phyloP scores from a whole-genome alignment of 2,888 invertebrate genomes.

The Drosophila prolongata region DNA sequence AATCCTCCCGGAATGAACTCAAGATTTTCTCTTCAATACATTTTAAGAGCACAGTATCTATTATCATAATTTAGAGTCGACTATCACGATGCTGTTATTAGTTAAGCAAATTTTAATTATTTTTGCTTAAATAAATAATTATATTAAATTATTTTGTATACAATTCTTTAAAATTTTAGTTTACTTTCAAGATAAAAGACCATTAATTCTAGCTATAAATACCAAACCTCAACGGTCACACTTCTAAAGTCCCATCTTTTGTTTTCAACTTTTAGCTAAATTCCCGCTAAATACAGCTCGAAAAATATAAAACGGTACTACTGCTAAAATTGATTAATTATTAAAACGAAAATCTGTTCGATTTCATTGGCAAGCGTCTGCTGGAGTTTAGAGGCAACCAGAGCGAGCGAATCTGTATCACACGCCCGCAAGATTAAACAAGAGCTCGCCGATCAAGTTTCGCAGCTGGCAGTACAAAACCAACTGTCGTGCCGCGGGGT shows the following conservation, averaged over 20 bases:
- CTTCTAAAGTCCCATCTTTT: neutral
- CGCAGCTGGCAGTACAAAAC: constrained; percentile 4
- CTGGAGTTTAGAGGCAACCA: neutral
- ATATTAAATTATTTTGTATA: no score
- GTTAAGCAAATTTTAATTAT: no score
- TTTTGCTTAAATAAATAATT: no score
- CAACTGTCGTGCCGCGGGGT: constrained; percentile 21
- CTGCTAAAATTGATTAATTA: constrained; percentile 7
- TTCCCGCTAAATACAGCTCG: constrained; percentile 1
- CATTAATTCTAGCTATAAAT: no score
- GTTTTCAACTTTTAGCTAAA: neutral
- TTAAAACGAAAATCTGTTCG: neutral
- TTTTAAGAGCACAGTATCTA: no score
- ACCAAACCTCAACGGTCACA: neutral
- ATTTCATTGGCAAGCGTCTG: neutral
- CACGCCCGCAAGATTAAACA: no score
- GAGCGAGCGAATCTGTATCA: neutral
- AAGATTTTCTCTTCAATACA: no score
- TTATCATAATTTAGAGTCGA: no score
- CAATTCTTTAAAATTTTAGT: neutral
- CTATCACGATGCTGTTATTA: no score
- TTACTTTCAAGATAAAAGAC: no score
- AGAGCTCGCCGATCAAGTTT: no score
- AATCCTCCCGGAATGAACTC: no score
- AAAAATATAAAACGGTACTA: neutral